Conservation (phyloP, 2,113 vertebrate species). For the Sander lucioperca region DNA sequence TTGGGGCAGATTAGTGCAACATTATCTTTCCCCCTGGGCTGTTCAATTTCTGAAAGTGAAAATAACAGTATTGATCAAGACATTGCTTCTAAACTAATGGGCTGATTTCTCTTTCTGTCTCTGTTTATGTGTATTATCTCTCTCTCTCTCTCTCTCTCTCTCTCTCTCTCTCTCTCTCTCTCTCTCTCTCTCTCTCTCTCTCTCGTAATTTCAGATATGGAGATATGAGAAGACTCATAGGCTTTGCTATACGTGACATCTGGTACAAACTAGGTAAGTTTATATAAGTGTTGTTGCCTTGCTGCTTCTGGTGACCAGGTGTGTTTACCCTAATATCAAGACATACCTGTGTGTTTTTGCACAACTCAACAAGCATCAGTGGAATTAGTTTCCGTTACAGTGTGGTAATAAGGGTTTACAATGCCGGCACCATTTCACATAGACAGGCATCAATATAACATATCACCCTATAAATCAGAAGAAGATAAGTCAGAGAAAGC, state of each 20-base stretch:
- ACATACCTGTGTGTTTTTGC: not conserved
- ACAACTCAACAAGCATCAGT: not conserved
- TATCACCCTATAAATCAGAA: not conserved
- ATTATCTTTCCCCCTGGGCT: slow-evolving; percentile 37
- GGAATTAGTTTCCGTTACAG: not conserved
- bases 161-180: not conserved
- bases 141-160: not conserved
- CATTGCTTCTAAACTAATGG: slow-evolving; percentile 7
- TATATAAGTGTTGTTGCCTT: not conserved
- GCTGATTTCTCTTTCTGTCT: slow-evolving; percentile 29
- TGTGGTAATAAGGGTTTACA: not conserved
- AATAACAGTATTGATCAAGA: slow-evolving; percentile 55
- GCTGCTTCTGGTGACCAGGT: not conserved
- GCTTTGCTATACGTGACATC: slow-evolving; percentile 96
- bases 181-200: not conserved
- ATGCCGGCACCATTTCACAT: not conserved
- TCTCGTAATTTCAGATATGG: slow-evolving; percentile 84
- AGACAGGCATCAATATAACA: not conserved
- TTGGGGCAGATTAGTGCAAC: slow-evolving; percentile 23
- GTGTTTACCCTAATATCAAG: not conserved
- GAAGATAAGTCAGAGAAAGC: not conserved
- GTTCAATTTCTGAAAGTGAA: slow-evolving; percentile 13
- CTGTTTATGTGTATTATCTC: not conserved
- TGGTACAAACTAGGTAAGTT: slow-evolving; percentile 96
- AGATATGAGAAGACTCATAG: slow-evolving; percentile 95